Evolutionary conservation across 2,113 vertebrate species (phyloP).

Genomic region (Poecilia latipinna): DNA sequence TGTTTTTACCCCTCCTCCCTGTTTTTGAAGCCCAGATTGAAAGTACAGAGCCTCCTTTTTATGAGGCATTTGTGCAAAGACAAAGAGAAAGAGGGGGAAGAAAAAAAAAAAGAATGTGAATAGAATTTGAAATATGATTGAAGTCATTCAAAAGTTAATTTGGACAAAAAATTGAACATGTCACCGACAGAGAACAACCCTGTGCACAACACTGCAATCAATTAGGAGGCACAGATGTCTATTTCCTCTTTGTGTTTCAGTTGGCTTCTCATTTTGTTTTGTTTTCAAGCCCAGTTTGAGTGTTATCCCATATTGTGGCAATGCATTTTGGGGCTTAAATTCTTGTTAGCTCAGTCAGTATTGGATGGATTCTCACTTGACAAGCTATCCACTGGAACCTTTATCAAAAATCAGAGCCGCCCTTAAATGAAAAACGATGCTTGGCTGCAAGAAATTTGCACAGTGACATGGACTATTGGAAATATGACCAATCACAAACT

Average conservation of each 20-base stretch:
- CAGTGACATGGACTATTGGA: background rate
- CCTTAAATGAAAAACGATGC: conserved; percentile 17
- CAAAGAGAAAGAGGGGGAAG: background rate
- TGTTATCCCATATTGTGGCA: conserved; percentile 1
- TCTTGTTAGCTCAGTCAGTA: conserved; percentile 27
- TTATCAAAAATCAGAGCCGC: conserved; percentile 11
- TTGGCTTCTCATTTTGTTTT: conserved; percentile 9
- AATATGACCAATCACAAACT: background rate
- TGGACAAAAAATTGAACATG: conserved; percentile 1
- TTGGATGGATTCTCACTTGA: conserved; percentile 34
- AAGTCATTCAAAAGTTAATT: conserved; percentile 5
- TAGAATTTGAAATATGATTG: conserved; percentile 1
- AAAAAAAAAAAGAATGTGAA: background rate
- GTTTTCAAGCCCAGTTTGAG: conserved; percentile 7
- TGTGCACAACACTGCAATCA: background rate
- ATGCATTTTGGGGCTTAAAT: conserved; percentile 18
- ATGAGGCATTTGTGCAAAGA: background rate
- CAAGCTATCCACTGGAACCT: conserved; percentile 42
- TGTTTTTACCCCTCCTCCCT: background rate
- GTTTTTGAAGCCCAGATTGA: background rate
- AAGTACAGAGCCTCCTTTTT: background rate
- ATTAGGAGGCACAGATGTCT: conserved; percentile 34
- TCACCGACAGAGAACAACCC: background rate
- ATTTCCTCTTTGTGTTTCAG: conserved; percentile 30
- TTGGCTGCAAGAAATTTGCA: conserved; percentile 12